Evolutionary conservation across 2,797 vertebrate genomes (phyloP).

Genomic region (Gymnoscopelus microlampas): DNA sequence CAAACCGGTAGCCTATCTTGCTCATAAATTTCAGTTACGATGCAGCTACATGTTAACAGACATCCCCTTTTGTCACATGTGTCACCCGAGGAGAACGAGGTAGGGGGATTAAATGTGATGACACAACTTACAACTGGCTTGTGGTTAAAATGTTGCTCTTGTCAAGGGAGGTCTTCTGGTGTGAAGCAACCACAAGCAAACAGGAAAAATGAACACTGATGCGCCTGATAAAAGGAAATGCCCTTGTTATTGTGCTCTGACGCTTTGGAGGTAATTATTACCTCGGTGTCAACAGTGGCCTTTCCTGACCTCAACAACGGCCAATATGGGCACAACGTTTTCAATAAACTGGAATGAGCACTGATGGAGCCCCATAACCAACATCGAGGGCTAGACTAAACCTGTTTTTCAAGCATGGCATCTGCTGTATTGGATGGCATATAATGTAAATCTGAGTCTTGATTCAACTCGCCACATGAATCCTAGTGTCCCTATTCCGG

Average conservation of each 20-base stretch:
- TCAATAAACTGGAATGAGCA: neutral
- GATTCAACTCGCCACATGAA: no score
- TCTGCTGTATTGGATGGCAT: slow-evolving; percentile 7
- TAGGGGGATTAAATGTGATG: slow-evolving; percentile 1
- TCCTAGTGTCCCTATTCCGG: no score
- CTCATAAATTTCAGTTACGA: slow-evolving; percentile 15
- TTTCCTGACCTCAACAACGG: slow-evolving; percentile 10
- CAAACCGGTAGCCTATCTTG: neutral
- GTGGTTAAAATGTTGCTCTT: slow-evolving; percentile 24
- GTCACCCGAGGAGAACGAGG: slow-evolving; percentile 28
- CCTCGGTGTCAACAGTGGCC: slow-evolving; percentile 35
- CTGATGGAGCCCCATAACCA: neutral
- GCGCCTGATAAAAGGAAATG: slow-evolving; percentile 50
- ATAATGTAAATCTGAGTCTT: neutral
- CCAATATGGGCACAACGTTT: slow-evolving; percentile 4
- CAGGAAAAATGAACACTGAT: slow-evolving; percentile 28
- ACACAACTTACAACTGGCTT: slow-evolving; percentile 14
- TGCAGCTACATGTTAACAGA: slow-evolving; percentile 18
- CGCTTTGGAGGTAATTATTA: slow-evolving; percentile 71
- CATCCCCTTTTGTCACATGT: slow-evolving; percentile 18
- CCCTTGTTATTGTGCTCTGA: slow-evolving; percentile 61
- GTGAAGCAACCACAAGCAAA: slow-evolving; percentile 19
- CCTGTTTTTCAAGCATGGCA: slow-evolving; percentile 5
- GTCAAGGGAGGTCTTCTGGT: slow-evolving; percentile 21
- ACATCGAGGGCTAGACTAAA: neutral